Conservation (phyloP, 2,888 invertebrate species). For the Cremastinae sp. region DNA sequence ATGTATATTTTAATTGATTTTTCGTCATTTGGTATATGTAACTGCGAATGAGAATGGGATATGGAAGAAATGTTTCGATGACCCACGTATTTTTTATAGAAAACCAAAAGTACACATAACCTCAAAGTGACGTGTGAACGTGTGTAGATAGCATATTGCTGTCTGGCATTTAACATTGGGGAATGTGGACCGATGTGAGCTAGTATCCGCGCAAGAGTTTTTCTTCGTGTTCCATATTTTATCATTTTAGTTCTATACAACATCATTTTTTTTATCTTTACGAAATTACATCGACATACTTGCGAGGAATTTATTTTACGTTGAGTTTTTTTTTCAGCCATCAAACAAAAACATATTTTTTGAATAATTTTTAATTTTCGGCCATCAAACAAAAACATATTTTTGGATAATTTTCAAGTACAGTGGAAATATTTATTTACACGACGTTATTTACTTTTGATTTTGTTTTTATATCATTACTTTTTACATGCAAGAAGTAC, state of each 20-base stretch:
- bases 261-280: conserved; percentile 48
- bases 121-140: conserved; percentile 54
- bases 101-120: conserved; percentile 27
- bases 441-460: neutral
- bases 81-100: neutral
- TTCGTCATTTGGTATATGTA: neutral
- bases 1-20: neutral
- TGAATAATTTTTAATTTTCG: conserved; percentile 18
- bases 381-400: neutral
- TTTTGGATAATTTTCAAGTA: conserved; percentile 16
- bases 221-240: conserved; percentile 57
- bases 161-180: conserved; percentile 49
- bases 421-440: conserved; percentile 18
- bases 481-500: too few species aligned
- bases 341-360: neutral
- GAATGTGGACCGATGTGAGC: conserved; percentile 55
- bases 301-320: conserved; percentile 15
- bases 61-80: neutral
- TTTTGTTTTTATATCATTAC: too few species aligned
- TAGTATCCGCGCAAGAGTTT: conserved; percentile 40
- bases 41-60: neutral
- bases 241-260: conserved; percentile 47
- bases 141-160: conserved; percentile 57
- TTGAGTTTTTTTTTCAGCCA: conserved; percentile 11
- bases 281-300: conserved; percentile 4